Evolutionary conservation across 2,113 vertebrate genomes (phyloP).

Genomic region (Ochotona princeps): DNA sequence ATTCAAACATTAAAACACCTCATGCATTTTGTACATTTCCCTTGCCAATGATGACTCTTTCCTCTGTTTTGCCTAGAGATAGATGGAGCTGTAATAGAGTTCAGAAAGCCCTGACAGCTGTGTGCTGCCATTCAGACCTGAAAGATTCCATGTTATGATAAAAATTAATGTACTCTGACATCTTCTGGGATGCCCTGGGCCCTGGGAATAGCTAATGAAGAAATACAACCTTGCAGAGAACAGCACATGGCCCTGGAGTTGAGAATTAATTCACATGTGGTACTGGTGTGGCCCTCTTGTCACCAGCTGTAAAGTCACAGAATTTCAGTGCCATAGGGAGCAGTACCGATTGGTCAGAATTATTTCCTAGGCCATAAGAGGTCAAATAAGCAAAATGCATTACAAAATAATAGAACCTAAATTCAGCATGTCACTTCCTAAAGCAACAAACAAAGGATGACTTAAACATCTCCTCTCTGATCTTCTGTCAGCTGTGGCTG

Average conservation of each 20-base stretch:
- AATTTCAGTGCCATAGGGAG: constrained; percentile 55
- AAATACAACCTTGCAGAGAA: constrained; percentile 89
- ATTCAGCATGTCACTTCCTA: neutral
- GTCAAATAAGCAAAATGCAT: constrained; percentile 52
- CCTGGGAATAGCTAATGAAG: constrained; percentile 91
- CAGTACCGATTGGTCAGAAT: constrained; percentile 48
- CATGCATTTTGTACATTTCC: constrained; percentile 86
- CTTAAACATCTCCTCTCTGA: no score
- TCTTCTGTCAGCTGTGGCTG: neutral
- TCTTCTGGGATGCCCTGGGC: constrained; percentile 90
- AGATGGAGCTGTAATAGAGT: constrained; percentile 90
- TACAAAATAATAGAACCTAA: constrained; percentile 43
- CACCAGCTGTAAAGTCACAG: constrained; percentile 37
- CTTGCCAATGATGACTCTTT: constrained; percentile 86
- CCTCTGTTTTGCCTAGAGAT: constrained; percentile 87
- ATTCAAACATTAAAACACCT: constrained; percentile 85
- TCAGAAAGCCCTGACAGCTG: constrained; percentile 92
- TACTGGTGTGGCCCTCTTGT: constrained; percentile 13
- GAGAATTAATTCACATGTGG: constrained; percentile 63
- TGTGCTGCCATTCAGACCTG: constrained; percentile 94
- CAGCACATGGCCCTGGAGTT: constrained; percentile 63
- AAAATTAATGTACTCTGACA: constrained; percentile 96
- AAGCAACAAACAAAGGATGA: neutral
- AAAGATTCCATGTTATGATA: constrained; percentile 93
- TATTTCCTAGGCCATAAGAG: constrained; percentile 33